Evolutionary conservation across 2,797 vertebrate species (phyloP).

Genomic region (Alectoris magna): DNA sequence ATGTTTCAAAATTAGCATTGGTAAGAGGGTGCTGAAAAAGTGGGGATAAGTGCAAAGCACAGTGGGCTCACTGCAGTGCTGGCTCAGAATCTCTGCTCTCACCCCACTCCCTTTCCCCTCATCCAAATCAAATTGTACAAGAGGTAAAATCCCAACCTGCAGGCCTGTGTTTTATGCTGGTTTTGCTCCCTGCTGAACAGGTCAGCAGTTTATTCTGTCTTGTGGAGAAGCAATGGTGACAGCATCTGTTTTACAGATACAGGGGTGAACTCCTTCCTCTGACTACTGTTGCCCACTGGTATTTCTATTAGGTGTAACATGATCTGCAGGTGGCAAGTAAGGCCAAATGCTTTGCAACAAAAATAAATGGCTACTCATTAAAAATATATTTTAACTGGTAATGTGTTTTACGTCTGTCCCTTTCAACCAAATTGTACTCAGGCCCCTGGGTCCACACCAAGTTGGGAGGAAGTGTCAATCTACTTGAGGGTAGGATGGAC

Average conservation of each 20-base stretch:
- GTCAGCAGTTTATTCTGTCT: not conserved
- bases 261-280: not conserved
- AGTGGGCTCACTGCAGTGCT: not conserved
- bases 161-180: rapidly evolving
- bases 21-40: not conserved
- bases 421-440: not conserved
- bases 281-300: not conserved
- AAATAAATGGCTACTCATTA: slow-evolving; percentile 38
- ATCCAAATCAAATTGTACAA: not conserved
- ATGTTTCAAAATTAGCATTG: not conserved
- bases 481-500: too few relatives aligned
- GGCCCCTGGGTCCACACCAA: not conserved
- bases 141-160: not conserved
- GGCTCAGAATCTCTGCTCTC: not conserved
- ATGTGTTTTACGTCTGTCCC: slow-evolving; percentile 36
- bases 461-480: too few relatives aligned
- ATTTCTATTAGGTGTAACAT: slow-evolving; percentile 17
- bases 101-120: not conserved
- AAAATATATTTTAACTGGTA: slow-evolving; percentile 26
- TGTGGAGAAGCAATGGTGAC: not conserved
- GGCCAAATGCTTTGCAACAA: not conserved
- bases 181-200: not conserved
- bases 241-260: slow-evolving; percentile 7
- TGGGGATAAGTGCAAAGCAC: rapidly evolving
- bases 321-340: slow-evolving; percentile 51